Conservation (phyloP, 2,888 invertebrate genomes). For the Cyclophora punctaria region DNA sequence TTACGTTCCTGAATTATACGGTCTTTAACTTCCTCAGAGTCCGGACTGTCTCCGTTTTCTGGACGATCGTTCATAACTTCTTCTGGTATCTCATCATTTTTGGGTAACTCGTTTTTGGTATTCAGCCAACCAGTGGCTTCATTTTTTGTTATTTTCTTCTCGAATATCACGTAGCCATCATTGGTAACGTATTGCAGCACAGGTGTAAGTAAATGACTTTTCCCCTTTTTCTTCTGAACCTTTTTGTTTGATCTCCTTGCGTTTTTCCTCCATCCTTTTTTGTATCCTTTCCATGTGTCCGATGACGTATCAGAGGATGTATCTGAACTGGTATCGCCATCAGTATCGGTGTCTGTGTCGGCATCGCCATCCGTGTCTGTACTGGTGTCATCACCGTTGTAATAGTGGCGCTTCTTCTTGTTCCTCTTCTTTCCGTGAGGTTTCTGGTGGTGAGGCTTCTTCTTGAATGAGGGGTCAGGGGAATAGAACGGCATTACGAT, state of each 20-base stretch:
- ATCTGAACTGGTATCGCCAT: conserved; percentile 14
- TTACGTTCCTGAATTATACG: too few relatives aligned
- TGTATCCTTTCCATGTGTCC: conserved; percentile 34
- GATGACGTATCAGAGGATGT: conserved; percentile 30
- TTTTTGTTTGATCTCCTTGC: conserved; percentile 17
- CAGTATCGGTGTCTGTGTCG: conserved; percentile 6
- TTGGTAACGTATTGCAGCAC: conserved; percentile 61
- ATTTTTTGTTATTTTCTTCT: conserved; percentile 51
- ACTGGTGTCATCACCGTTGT: conserved; percentile 8
- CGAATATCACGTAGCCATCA: conserved; percentile 62
- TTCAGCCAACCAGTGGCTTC: conserved; percentile 57
- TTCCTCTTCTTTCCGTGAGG: conserved; percentile 2
- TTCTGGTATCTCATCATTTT: conserved; percentile 5
- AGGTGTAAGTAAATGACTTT: conserved; percentile 43
- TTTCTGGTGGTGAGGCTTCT: conserved; percentile 3
- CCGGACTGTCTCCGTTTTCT: conserved; percentile 5
- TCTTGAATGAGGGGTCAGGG: conserved; percentile 42
- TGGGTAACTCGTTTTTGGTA: conserved; percentile 21
- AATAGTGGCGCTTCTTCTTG: background rate
- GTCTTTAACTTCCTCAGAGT: conserved; percentile 1
- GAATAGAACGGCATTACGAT: conserved; percentile 68
- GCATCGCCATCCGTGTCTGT: conserved; percentile 19
- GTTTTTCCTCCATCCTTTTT: conserved; percentile 18
- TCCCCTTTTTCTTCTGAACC: conserved; percentile 22
- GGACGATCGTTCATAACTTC: conserved; percentile 4